Percentiles rank a stretch among this genome's conserved stretches.
Evolutionary conservation across 23 tunicate species (phyloP).

Genomic region (Pegea sp.): DNA sequence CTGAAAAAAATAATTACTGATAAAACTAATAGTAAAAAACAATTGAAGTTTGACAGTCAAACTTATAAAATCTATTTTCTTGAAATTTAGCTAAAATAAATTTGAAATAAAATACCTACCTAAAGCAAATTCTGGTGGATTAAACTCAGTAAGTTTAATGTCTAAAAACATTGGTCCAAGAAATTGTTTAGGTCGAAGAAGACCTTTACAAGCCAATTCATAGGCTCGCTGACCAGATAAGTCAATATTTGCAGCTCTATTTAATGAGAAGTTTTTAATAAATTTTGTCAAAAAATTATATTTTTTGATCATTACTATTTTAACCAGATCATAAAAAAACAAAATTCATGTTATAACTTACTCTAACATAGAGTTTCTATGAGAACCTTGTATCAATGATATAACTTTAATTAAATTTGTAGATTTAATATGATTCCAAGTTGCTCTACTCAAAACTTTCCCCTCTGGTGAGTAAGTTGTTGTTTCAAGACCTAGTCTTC

Average conservation of each 20-base stretch:
- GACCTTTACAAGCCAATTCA: conserved; percentile 30
- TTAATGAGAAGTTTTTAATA: too few relatives aligned
- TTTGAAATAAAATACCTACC: too few relatives aligned
- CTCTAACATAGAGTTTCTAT: conserved; percentile 5
- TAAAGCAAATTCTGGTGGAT: conserved; percentile 35
- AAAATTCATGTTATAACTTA: too few relatives aligned
- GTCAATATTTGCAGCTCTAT: conserved; percentile 32
- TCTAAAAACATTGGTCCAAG: conserved; percentile 27
- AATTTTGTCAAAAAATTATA: too few relatives aligned
- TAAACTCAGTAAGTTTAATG: conserved; percentile 12
- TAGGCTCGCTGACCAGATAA: conserved; percentile 34
- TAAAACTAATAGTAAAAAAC: too few relatives aligned
- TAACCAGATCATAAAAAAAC: too few relatives aligned
- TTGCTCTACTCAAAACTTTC: conserved; percentile 1
- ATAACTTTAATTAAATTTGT: conserved; percentile 1
- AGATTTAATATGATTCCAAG: conserved; percentile 6
- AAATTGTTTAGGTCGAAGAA: conserved; percentile 13
- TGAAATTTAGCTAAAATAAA: too few relatives aligned
- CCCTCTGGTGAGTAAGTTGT: not conserved
- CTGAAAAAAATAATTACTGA: too few relatives aligned
- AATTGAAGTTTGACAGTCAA: too few relatives aligned
- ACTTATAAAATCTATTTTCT: too few relatives aligned
- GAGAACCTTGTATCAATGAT: conserved; percentile 3
- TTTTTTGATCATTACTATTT: too few relatives aligned
- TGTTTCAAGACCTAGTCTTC: conserved; percentile 2